Base-by-base conservation (phyloP, 2,113 vertebrate species). In the Xyrauchen texanus region DNA sequence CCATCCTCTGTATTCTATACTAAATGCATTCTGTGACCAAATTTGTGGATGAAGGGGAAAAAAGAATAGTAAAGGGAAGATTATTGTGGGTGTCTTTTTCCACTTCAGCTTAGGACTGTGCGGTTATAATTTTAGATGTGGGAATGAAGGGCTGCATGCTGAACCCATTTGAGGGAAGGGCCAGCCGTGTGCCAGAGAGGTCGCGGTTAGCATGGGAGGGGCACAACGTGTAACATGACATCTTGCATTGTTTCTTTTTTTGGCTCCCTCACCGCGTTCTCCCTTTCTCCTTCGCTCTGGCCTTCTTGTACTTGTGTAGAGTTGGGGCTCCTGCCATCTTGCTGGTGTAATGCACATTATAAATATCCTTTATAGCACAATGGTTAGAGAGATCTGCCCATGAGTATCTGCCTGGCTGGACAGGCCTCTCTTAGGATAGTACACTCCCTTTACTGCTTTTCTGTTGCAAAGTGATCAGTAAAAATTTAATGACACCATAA, bases 401-500 rank as follows among this genome's bases (percentile, higher is more conserved):
- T 90, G 91, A 89, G 87, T 92, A 92, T 90, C 88, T 89, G 87
- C 88, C 91, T 89, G 89, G 90, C 90, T 93, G 91, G 90, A 90
- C 51, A 88, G 90, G 93, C 90, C 91, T 91, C 91, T 94, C 93
- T 92, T 92, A 87, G 91, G 93, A 94, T 93, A 91, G 92, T 92
- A 94, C 93, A 89, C 92, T 88, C 94, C 91, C 96, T 97, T 95
- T 96, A 95, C 94, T 94, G 93, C 96, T 94, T 92, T 91, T 92
- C 92, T 94, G 94, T 96, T 93, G 95, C 94, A 92, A 94, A 97
- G 95, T 96, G 95, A 98, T 98, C 96, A 97, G 95, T 98, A 97
- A 97, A 98, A 98, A 96, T 97, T 98, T 98, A 96, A 99, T 96
- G 97, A 97, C 92, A 96, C 95, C 95, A 98, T 98, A 98, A 98